Evolutionary conservation across 2,113 vertebrate genomes (phyloP).

Genomic region (Boleophthalmus pectinirostris): DNA sequence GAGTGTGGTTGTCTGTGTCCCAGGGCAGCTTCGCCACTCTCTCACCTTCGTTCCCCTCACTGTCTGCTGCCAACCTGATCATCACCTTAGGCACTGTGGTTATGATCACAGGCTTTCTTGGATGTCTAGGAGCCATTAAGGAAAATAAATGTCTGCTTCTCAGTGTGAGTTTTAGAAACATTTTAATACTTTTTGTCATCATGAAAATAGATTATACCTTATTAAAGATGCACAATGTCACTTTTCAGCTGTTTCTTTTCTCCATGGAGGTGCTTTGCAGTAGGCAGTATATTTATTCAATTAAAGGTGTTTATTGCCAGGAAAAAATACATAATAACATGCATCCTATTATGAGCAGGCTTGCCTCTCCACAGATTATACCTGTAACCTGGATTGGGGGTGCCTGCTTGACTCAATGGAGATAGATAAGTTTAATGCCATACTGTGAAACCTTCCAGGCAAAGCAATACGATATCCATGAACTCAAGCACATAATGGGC

Average conservation of each 20-base stretch:
- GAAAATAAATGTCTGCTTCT: slow-evolving; percentile 98
- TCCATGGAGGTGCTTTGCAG: neutral
- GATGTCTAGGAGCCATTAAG: slow-evolving; percentile 97
- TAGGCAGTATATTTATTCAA: neutral
- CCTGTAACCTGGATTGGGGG: too few species aligned
- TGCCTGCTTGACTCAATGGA: too few species aligned
- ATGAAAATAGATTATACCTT: neutral
- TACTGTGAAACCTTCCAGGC: neutral
- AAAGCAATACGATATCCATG: neutral
- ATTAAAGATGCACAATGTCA: neutral
- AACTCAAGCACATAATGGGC: neutral
- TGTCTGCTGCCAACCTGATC: slow-evolving; percentile 96
- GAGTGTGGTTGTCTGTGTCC: slow-evolving; percentile 97
- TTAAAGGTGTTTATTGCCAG: neutral
- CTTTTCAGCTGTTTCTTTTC: neutral
- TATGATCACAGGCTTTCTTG: slow-evolving; percentile 97
- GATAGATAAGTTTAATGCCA: too few species aligned
- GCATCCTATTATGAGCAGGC: neutral
- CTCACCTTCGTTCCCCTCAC: slow-evolving; percentile 93
- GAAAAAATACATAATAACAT: too few species aligned
- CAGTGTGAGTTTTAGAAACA: slow-evolving; percentile 83
- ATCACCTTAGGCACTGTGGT: slow-evolving; percentile 91
- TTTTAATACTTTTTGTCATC: neutral
- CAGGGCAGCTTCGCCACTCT: slow-evolving; percentile 97
- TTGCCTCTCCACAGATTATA: too few species aligned